phyloP scores from a whole-genome alignment of 2,797 vertebrate genomes.

The Lindbergichthys nudifrons region DNA sequence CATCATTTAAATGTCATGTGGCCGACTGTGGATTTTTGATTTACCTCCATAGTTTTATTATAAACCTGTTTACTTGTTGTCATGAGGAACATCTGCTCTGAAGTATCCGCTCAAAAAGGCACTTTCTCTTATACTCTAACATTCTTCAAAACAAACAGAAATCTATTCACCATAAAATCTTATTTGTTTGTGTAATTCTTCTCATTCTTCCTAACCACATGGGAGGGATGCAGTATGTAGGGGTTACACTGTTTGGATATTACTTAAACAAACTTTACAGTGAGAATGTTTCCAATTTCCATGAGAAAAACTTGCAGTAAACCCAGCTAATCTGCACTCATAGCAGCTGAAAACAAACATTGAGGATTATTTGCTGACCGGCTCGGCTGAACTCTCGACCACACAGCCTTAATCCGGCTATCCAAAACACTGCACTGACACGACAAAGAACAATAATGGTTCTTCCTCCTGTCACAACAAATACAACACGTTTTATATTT shows the following conservation, averaged over 20 bases:
- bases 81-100: conserved; percentile 31
- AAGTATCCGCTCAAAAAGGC: not conserved
- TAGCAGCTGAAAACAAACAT: conserved; percentile 51
- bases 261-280: conserved; percentile 1
- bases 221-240: not conserved
- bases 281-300: conserved; percentile 18
- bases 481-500: not conserved
- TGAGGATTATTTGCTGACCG: conserved; percentile 20
- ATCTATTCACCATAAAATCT: conserved; percentile 5
- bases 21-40: conserved; percentile 23
- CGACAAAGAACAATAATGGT: conserved; percentile 14
- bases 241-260: not conserved
- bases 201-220: conserved; percentile 1
- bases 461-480: conserved; percentile 17
- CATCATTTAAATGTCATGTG: conserved; percentile 44
- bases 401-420: conserved; percentile 16
- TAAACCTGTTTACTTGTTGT: conserved; percentile 47
- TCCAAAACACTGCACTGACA: conserved; percentile 42
- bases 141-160: not conserved
- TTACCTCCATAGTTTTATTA: conserved; percentile 41
- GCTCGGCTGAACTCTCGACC: conserved; percentile 29
- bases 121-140: not conserved
- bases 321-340: conserved; percentile 24
- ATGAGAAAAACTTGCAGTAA: not conserved
- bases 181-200: conserved; percentile 14